phyloP scores from a whole-genome alignment of 2,113 vertebrate species.

The Petaurus breviceps region DNA sequence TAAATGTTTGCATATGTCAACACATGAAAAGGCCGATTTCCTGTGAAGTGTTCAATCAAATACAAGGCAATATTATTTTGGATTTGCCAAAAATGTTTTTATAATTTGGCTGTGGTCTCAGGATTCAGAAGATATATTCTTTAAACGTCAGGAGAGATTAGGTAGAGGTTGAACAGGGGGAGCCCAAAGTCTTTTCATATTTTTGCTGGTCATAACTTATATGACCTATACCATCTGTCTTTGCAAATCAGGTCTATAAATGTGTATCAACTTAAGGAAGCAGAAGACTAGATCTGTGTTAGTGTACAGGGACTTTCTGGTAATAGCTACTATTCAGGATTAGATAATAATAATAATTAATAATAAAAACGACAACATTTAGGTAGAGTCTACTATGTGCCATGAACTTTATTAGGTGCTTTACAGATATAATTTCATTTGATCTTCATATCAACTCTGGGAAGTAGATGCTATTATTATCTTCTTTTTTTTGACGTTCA shows the following conservation, averaged over 20 bases:
- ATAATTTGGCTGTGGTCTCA: slow-evolving; percentile 19
- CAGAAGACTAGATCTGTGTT: neutral
- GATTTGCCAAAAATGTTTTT: slow-evolving; percentile 60
- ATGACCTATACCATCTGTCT: neutral
- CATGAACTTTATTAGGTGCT: neutral
- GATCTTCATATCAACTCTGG: neutral
- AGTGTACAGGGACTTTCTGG: neutral
- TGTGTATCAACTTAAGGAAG: neutral
- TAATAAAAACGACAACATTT: neutral
- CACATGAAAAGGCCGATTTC: slow-evolving; percentile 67
- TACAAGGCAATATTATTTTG: slow-evolving; percentile 39
- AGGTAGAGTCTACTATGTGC: neutral
- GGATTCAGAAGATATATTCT: slow-evolving; percentile 22
- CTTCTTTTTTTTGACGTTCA: too few species aligned
- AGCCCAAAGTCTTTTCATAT: neutral
- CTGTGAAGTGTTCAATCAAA: slow-evolving; percentile 60
- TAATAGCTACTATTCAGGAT: neutral
- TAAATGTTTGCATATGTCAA: slow-evolving; percentile 51
- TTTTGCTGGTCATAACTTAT: neutral
- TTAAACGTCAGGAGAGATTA: slow-evolving; percentile 14
- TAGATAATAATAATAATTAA: neutral
- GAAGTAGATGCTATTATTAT: neutral
- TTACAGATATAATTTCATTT: neutral
- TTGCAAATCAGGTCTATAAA: neutral
- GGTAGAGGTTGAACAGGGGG: slow-evolving; percentile 1